Evolutionary conservation across 23 tunicate genomes (phyloP).

Genomic region (Ascidia mentula): DNA sequence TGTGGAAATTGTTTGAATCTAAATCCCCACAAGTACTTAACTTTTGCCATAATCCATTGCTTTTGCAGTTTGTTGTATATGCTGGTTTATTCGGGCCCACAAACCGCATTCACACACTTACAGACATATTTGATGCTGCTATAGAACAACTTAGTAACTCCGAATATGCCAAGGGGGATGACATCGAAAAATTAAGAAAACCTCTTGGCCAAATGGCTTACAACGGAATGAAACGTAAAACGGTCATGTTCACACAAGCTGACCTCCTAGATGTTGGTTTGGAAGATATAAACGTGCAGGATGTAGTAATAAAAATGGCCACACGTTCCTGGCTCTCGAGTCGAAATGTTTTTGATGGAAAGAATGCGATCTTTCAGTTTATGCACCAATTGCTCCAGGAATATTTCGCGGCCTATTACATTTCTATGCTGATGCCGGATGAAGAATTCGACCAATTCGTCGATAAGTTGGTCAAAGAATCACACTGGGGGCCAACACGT

Average conservation of each 20-base stretch:
- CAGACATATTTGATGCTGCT: neutral
- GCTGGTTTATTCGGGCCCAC: neutral
- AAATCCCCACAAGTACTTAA: conserved; percentile 13
- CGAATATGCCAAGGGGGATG: neutral
- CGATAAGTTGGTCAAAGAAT: no score
- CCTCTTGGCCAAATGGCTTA: neutral
- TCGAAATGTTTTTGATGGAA: no score
- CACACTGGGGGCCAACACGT: no score
- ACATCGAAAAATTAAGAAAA: neutral
- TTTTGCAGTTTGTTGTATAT: neutral
- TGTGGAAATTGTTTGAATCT: neutral
- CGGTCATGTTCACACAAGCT: neutral
- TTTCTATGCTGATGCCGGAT: no score
- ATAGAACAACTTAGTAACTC: neutral
- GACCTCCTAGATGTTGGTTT: neutral
- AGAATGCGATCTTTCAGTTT: no score
- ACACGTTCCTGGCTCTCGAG: no score
- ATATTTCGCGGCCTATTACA: no score
- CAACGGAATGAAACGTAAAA: neutral
- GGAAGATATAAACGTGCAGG: neutral
- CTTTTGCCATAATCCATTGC: conserved; percentile 15
- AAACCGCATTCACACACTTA: neutral
- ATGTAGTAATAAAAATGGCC: no score
- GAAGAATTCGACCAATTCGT: no score
- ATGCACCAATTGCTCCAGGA: no score